Evolutionary conservation across 2,888 invertebrate genomes (phyloP), one percentile per base, ranked within the genome.

Genomic region (Sclerodermus sp.): DNA sequence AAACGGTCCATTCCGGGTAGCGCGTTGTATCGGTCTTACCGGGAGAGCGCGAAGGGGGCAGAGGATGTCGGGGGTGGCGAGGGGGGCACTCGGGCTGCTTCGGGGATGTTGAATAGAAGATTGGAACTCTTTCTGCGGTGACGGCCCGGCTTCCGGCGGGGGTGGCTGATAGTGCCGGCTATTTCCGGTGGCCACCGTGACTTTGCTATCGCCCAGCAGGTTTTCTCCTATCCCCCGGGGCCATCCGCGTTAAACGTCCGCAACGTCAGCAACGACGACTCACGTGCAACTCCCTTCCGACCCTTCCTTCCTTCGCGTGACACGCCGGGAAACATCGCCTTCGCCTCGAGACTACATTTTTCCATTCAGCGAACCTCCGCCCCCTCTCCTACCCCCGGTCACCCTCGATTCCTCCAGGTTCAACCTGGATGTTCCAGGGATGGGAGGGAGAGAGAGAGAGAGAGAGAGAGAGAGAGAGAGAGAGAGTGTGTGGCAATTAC

Each of bases 61-160:
- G 42, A 47, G 4, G 44, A 43, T 10, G 43, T 13, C 13, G 42
- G 8, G 23, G 31, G 16, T 2, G 42, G 9, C 15, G 42, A 10
- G 30, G 36, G 31, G 39, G 42, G 18, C 34, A 47, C 39, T 42
- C 48, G 34, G 12, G 45, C n/a, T 29, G 38, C 18, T 18, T 16
- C 12, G 32, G 30, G 14, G 30, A 9, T 14, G 43, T 58, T 76
- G 76, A 77, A 77, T 76, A 71, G 77, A 76, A 77, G 77, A 77
- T 77, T 77, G 77, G 73, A 76, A 76, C 70, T 77, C 74, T 77
- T 77, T 75, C 71, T 74, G 71, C 60, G 71, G 64, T 70, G 74
- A 71, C 72, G 73, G 67, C 62, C 69, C 67, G 68, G 70, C 74
- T 76, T 76, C 77, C 77, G 76, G 73, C 68, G 60, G 63, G 66